phyloP scores from a whole-genome alignment of 2,113 vertebrate genomes.

The Pterophyllum scalare region DNA sequence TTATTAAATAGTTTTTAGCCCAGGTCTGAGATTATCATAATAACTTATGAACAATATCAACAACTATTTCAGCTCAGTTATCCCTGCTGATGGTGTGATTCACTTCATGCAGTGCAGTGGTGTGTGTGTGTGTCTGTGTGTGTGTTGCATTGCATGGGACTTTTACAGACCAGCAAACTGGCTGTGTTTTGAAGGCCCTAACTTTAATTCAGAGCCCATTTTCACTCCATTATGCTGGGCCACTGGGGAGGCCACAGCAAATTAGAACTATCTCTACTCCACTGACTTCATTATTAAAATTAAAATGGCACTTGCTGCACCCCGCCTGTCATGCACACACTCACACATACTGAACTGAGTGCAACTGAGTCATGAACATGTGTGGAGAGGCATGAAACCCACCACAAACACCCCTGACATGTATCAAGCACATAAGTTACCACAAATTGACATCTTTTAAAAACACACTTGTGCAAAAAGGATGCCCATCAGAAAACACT shows the following conservation, averaged over 20 bases:
- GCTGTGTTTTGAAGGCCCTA: slow-evolving; percentile 58
- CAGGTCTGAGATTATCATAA: slow-evolving; percentile 3
- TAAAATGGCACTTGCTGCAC: slow-evolving; percentile 69
- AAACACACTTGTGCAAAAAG: not conserved
- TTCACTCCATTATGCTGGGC: slow-evolving; percentile 76
- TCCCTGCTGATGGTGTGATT: slow-evolving; percentile 34
- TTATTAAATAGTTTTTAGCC: slow-evolving; percentile 2
- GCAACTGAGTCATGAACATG: not conserved
- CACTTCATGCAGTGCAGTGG: slow-evolving; percentile 11
- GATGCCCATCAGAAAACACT: slow-evolving; percentile 7
- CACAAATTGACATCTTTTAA: slow-evolving; percentile 23
- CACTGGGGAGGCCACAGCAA: slow-evolving; percentile 74
- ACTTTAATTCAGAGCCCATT: slow-evolving; percentile 77
- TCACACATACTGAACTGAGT: slow-evolving; percentile 19
- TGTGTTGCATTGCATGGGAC: not conserved
- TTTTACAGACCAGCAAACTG: slow-evolving; percentile 49
- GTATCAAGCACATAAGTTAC: not conserved
- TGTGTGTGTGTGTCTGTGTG: slow-evolving; percentile 11
- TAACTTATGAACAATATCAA: slow-evolving; percentile 9
- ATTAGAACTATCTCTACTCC: slow-evolving; percentile 80
- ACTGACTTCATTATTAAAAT: slow-evolving; percentile 80
- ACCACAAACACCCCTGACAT: not conserved
- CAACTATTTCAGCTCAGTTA: not conserved
- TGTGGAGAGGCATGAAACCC: not conserved
- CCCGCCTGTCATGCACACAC: slow-evolving; percentile 65